Evolutionary conservation across 2,888 invertebrate genomes (phyloP).

Genomic region (Saturnia pavonia): DNA sequence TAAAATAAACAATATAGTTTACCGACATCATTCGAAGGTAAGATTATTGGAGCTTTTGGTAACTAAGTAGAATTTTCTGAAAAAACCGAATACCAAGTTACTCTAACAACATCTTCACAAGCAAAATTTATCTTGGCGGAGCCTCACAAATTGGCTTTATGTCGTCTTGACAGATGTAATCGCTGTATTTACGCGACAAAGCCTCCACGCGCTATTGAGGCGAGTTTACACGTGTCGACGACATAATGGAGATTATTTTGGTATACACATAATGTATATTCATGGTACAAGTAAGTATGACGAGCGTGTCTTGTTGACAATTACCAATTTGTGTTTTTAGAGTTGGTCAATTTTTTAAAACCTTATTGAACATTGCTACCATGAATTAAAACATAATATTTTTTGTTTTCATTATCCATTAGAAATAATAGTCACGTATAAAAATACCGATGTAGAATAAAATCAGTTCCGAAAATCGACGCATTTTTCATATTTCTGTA

Average conservation of each 20-base stretch:
- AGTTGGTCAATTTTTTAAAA: not conserved
- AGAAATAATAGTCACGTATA: too few relatives aligned
- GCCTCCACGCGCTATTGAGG: conserved; percentile 43
- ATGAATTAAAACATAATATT: not conserved
- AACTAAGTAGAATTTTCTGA: conserved; percentile 7
- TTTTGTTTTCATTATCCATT: too few relatives aligned
- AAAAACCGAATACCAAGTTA: conserved; percentile 20
- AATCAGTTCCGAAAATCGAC: too few relatives aligned
- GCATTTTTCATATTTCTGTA: too few relatives aligned
- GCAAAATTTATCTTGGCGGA: conserved; percentile 39
- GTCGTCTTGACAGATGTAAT: conserved; percentile 65
- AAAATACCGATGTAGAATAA: too few relatives aligned
- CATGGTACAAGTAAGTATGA: conserved; percentile 9
- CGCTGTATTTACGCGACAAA: conserved; percentile 59
- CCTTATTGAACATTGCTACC: too few relatives aligned
- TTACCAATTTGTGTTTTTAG: conserved; percentile 2
- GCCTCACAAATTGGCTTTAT: conserved; percentile 53
- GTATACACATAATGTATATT: conserved; percentile 17
- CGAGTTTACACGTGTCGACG: conserved; percentile 39
- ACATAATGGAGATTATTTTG: conserved; percentile 34
- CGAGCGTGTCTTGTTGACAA: not conserved
- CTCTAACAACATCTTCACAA: conserved; percentile 21
- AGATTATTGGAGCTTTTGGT: not conserved
- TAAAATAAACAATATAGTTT: not conserved
- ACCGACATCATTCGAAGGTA: not conserved